Evolutionary conservation across 2,113 vertebrate genomes (phyloP), one percentile per base, ranked within the genome.

Genomic region (Lophotis ruficrista): DNA sequence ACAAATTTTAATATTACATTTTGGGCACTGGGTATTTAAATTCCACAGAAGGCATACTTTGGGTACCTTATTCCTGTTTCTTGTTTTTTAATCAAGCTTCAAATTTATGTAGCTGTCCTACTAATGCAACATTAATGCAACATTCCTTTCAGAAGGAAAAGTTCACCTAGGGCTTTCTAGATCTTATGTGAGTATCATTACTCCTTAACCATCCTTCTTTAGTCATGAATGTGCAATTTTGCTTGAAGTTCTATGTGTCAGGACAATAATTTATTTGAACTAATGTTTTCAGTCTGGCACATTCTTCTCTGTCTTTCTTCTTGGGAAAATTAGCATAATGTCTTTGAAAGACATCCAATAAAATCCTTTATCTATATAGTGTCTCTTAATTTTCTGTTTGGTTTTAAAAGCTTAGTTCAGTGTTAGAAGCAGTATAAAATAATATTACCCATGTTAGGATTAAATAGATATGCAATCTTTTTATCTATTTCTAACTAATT

Each of bases 101-200:
- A 84, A 71, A 96, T 95, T 81, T 87, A 92, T 87, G 73, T 71
- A 89, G 89, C 81, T 96, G 72, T 94, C 61, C 38, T 94, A 56
- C 64, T 92, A 95, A 94, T 81, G 89, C 35, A 89, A 82, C 90
- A n/a, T n/a, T n/a, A n/a, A n/a, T n/a, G n/a, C n/a, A n/a, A n/a
- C n/a, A n/a, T n/a, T n/a, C n/a, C 60, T 89, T 95, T 96, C 77
- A 89, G 65, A 87, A 75, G 5, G 77, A 51, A 12, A 92, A 83
- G 68, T 92, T 96, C 92, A 96, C 76, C 79, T 86, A 90, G 43
- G 68, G 93, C 93, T 94, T 96, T 93, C 90, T 94, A 94, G 96
- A 90, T 96, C 93, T 95, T 95, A 71, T 56, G 73, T 94, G 96
- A 88, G 79, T 81, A 90, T 95, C 94, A 92, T 94, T 93, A 90